phyloP scores from a whole-genome alignment of 2,888 invertebrate genomes.

The Leptothorax acervorum region DNA sequence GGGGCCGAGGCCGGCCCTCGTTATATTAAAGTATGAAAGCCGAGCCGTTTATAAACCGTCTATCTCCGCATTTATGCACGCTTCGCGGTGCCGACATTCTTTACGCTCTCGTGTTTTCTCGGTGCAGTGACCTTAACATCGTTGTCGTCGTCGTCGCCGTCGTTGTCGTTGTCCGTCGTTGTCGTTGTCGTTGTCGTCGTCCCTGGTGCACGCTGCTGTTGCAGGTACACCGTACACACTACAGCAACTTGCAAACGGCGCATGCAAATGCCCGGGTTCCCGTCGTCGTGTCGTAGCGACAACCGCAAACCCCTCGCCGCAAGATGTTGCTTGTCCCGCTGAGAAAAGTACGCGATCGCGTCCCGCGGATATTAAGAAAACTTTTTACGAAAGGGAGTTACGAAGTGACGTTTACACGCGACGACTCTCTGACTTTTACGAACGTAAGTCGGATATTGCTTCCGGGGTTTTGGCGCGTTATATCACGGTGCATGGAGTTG shows the following conservation, averaged over 20 bases:
- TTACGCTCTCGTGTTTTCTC: constrained; percentile 52
- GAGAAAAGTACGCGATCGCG: constrained; percentile 46
- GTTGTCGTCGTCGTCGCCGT: constrained; percentile 33
- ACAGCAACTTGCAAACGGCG: constrained; percentile 51
- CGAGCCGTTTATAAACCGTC: constrained; percentile 24
- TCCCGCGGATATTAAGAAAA: constrained; percentile 45
- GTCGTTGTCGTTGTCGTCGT: constrained; percentile 43
- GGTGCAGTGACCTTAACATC: constrained; percentile 59
- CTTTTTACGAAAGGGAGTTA: constrained; percentile 31
- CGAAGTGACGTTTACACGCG: constrained; percentile 42
- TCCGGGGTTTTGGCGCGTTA: constrained; percentile 6
- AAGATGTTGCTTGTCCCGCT: constrained; percentile 38
- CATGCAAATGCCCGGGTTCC: constrained; percentile 62
- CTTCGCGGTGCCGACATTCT: constrained; percentile 40
- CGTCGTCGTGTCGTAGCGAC: constrained; percentile 33
- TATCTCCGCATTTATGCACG: constrained; percentile 51
- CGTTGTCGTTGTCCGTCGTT: constrained; percentile 16
- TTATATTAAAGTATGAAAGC: constrained; percentile 55
- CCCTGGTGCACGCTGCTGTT: constrained; percentile 3
- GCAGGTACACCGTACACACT: constrained; percentile 45
- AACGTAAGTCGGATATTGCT: constrained; percentile 33
- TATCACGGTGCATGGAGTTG: neutral
- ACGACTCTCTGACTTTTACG: constrained; percentile 41
- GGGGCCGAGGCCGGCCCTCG: constrained; percentile 55
- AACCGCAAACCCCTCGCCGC: constrained; percentile 57